Evolutionary conservation across 2,888 invertebrate species (phyloP), one percentile per base, ranked within the genome.

Genomic region (Cheilosia vulpina): DNA sequence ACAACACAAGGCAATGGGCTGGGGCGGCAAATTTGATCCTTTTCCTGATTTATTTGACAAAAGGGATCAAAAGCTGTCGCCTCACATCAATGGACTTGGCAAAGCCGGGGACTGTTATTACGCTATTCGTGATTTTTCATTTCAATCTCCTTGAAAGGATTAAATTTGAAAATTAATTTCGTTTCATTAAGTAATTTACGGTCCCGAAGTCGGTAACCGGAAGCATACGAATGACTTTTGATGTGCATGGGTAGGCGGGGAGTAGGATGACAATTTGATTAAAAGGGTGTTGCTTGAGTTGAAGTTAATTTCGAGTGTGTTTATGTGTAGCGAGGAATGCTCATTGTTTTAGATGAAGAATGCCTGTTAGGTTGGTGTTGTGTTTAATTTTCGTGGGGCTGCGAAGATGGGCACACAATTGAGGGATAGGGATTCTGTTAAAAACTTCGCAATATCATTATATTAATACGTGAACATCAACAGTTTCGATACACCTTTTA

Each of bases 61-160:
- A 80, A 76, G 41, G 84, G 84, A 76, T 79, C 65, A 75, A 84
- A 84, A 65, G 62, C 57, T 75, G 75, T 75, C 47, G 65, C 52
- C 73, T 57, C 38, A 73, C 75, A 75, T 71, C 69, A 84, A 75
- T 55, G 43, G 45, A 47, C 77, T 47, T 47, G 69, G 17, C 34
- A 63, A 19, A 43, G 55, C 31, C 31, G 11, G 45, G 17, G 52
- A 41, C n/a, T 65, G 24, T 43, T 43, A 41, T 31, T 60, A 45
- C 11, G 50, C 71, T 57, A 57, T 47, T 57, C 50, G 50, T 57
- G 69, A 69, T 78, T 60, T 60, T 60, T 45, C 62, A 65, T 43
- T 65, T 58, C 21, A 27, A 45, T 53, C 24, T 41, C 21, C 17
- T 53, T 13, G 45, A 11, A 60, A 60, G 81, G 69, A 69, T 63